Evolutionary conservation across 2,113 vertebrate species (phyloP), one percentile per base, ranked within the genome.

Genomic region (Phalacrocorax carbo): DNA sequence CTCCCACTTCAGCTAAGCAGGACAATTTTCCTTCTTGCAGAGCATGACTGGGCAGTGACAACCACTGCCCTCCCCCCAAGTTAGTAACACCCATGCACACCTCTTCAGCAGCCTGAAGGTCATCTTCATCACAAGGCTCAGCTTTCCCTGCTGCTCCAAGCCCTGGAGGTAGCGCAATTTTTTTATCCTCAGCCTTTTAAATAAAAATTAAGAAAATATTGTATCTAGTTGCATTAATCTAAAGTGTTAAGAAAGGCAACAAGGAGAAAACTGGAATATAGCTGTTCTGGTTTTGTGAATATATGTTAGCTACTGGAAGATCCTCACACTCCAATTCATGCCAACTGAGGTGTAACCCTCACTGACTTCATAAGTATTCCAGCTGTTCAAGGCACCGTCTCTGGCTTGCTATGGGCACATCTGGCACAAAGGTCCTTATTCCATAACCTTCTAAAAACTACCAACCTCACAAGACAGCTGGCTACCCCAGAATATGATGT

Each of bases 31-130:
- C 51, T 78, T 58, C 52, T 38, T 55, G 15, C 15, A 76, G 32
- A 46, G 32, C 72, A 62, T 0, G 3, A 57, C 17, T 22, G 7
- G 19, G 61, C 32, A 88, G 23, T 2, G 4, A 11, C 19, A 73
- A 62, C 27, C 60, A 60, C 32, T 80, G 69, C 16, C 42, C 40
- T 40, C 2, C 22, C 66, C 15, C 8, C 25, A 49, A 0, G 22
- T n/a, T 3, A 77, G 38, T n/a, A n/a, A 71, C n/a, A 81, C 18
- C 68, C 30, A 57, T 26, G 78, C 96, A 55, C 60, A 99, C 99
- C 98, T 99, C 99, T 96, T 99, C 99, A 64, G 98, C 99, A 15
- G 98, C 99, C 92, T 97, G 98, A 86, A 99, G 97, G 54, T 99
- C 98, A 11, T 99, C 99, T 68, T 99, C 99, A 71, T 99, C 99